phyloP scores from a whole-genome alignment of 2,113 vertebrate genomes.

The Camelus bactrianus region DNA sequence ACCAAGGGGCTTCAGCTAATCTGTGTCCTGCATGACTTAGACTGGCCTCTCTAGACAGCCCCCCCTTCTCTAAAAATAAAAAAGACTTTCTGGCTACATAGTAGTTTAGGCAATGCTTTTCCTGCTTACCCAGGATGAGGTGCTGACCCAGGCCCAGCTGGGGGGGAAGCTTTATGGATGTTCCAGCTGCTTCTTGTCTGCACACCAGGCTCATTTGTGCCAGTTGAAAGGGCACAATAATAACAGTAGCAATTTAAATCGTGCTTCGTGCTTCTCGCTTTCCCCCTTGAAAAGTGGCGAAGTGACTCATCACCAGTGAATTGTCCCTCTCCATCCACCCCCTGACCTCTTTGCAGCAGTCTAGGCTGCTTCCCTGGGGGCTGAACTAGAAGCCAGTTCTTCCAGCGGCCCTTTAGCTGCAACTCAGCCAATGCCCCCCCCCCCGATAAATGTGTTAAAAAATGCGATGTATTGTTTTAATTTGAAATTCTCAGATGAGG shows the following conservation, averaged over 20 bases:
- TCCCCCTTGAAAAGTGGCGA: conserved; percentile 65
- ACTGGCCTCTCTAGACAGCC: neutral
- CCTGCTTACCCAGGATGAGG: conserved; percentile 51
- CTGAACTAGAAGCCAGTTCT: conserved; percentile 52
- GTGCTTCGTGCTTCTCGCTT: conserved; percentile 61
- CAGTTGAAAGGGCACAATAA: conserved; percentile 77
- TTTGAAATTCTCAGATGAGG: conserved; percentile 68
- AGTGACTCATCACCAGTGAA: conserved; percentile 77
- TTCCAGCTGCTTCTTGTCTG: conserved; percentile 68
- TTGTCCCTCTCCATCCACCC: conserved; percentile 60
- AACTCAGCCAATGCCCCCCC: neutral
- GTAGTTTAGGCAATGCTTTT: conserved; percentile 58
- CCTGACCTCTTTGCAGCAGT: conserved; percentile 64
- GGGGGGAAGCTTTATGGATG: conserved; percentile 69
- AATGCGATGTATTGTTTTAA: conserved; percentile 75
- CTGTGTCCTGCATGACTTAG: neutral
- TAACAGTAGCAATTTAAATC: conserved; percentile 80
- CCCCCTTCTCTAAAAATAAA: neutral
- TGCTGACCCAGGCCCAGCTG: conserved; percentile 72
- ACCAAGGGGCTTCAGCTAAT: neutral
- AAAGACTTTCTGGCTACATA: conserved; percentile 49
- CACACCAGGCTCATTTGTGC: conserved; percentile 76
- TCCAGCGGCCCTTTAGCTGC: conserved; percentile 40
- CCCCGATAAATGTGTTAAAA: conserved; percentile 54
- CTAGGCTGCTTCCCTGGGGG: conserved; percentile 55